Percentiles rank a stretch among this genome's conserved stretches.
Evolutionary conservation across 2,888 invertebrate species (phyloP).

Genomic region (Caenorhabditis becei): DNA sequence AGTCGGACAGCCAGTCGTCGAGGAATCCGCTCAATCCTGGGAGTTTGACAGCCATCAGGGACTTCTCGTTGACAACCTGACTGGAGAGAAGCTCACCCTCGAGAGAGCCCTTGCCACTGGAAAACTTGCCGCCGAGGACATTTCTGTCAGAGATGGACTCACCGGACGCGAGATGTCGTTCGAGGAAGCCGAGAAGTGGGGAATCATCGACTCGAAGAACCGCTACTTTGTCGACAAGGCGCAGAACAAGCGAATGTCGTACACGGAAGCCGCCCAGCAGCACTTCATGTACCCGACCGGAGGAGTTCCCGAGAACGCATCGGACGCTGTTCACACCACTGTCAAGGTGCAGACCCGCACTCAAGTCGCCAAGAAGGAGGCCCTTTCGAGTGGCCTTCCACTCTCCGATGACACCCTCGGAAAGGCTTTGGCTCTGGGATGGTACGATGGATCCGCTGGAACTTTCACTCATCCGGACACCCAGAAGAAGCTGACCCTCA

Average conservation of each 20-base stretch:
- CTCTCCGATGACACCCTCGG: constrained; percentile 72
- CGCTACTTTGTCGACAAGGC: constrained; percentile 80
- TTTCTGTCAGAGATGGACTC: constrained; percentile 88
- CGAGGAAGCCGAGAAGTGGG: constrained; percentile 83
- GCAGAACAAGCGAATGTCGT: constrained; percentile 83
- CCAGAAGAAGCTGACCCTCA: constrained; percentile 86
- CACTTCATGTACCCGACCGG: constrained; percentile 86
- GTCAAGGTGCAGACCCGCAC: constrained; percentile 80
- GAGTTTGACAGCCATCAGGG: constrained; percentile 88
- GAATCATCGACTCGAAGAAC: constrained; percentile 82
- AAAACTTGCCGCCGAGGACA: constrained; percentile 79
- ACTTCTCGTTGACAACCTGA: constrained; percentile 86
- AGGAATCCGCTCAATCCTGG: constrained; percentile 81
- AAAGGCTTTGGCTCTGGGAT: constrained; percentile 86
- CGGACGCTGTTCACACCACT: constrained; percentile 80
- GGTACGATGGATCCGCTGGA: constrained; percentile 88
- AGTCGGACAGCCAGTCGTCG: constrained; percentile 78
- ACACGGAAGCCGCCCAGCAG: constrained; percentile 90
- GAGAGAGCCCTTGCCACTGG: constrained; percentile 85
- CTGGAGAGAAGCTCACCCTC: constrained; percentile 87
- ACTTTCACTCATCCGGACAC: constrained; percentile 86
- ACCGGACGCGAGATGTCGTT: constrained; percentile 86
- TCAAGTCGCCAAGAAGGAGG: constrained; percentile 80
- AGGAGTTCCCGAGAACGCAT: constrained; percentile 80
- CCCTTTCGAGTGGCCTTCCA: constrained; percentile 71